Base-by-base conservation (phyloP, 2,113 vertebrate genomes). In the Lepisosteus oculatus region DNA sequence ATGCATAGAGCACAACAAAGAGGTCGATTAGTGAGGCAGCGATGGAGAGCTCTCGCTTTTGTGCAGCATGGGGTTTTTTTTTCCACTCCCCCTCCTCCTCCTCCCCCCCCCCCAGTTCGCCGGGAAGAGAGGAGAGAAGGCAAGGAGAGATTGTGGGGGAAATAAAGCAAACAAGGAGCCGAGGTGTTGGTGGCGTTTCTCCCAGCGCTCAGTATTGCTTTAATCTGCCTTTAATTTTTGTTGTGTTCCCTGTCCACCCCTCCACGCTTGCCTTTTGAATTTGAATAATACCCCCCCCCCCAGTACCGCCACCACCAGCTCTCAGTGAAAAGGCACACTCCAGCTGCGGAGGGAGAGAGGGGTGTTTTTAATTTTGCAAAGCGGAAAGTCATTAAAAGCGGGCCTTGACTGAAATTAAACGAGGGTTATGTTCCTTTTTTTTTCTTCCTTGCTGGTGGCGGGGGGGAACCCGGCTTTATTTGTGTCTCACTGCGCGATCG, bases 1-100 rank as follows among this genome's bases (percentile, higher is more conserved):
- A 91, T 88, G 92, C 93, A 91, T 89, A 88, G 90, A 94, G 91
- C 93, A 94, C 91, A 93, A 93, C 91, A 91, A 93, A 92, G 94
- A 93, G 93, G 93, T 88, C 90, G 93, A 93, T 92, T 90, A 90
- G 87, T 91, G 91, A 92, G 89, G 86, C 85, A 82, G 85, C 79
- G 85, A 85, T 91, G 91, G 87, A 85, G 82, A 88, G 91, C 90
- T 83, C 88, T 85, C 87, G 84, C 87, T 92, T 92, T 85, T 92
- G 85, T 88, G 87, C 2, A 11, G 59, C 59, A 6, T 61, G 13
- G 3, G 81, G 84, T 12, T 61, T 61, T 29, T 76, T 84, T 83
- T 81, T 83, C 83, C 84, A 79, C 76, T 81, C 81, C 78, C 81
- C 85, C 72, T n/a, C n/a, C n/a, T n/a, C n/a, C n/a, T n/a, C n/a